Percentiles rank a stretch among this genome's conserved stretches.
These are phyloP conservation scores for Atlantisia rogersi DNA, from an alignment of 2,113 vertebrate species.

Conservation along the genomic window DNA sequence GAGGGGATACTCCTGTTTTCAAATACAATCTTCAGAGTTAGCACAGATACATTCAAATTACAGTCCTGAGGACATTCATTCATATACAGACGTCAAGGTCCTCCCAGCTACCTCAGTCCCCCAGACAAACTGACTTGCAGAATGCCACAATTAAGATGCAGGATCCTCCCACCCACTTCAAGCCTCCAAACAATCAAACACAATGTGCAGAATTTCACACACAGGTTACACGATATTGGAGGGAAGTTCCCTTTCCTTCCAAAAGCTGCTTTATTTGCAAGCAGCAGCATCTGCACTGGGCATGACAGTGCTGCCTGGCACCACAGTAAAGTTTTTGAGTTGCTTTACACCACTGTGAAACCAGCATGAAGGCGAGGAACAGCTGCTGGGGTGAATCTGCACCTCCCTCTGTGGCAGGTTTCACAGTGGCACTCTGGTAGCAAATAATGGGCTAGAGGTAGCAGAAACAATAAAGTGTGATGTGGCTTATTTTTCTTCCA, in stretches of 20 bases:
- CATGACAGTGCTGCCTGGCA: neutral
- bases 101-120: neutral
- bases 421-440: neutral
- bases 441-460: neutral
- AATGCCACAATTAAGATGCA: neutral
- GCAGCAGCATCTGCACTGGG: neutral
- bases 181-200: neutral
- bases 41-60: neutral
- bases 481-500: neutral
- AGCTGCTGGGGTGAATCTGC: neutral
- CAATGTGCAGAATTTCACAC: neutral
- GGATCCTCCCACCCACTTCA: neutral
- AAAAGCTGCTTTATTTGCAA: neutral
- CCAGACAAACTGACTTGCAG: neutral
- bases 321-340: neutral
- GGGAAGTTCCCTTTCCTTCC: neutral
- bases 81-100: neutral
- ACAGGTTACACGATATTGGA: neutral
- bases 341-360: neutral
- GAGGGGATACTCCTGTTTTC: neutral
- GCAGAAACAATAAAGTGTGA: neutral
- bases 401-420: neutral
- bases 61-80: rapidly evolving
- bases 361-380: rapidly evolving
- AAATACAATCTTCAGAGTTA: neutral